Evolutionary conservation across 2,113 vertebrate species (phyloP).

Genomic region (Mola mola): DNA sequence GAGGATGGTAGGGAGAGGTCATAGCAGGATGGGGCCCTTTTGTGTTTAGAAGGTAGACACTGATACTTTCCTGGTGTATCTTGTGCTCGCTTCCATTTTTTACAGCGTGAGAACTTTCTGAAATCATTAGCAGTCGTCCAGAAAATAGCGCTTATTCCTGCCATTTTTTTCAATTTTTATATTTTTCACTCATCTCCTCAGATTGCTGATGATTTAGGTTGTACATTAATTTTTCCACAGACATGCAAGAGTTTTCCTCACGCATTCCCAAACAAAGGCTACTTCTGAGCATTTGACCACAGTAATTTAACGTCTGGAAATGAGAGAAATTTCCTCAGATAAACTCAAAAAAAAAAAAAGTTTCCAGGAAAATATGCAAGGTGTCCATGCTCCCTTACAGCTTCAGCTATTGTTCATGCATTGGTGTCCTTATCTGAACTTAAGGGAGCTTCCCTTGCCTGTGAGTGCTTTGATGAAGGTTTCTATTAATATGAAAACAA

Average conservation of each 20-base stretch:
- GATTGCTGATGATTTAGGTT: neutral
- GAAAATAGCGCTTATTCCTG: conserved; percentile 16
- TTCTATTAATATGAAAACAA: conserved; percentile 70
- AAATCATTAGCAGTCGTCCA: conserved; percentile 7
- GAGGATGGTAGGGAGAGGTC: conserved; percentile 70
- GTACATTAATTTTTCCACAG: neutral
- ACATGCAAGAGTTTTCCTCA: neutral
- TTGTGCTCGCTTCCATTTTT: conserved; percentile 53
- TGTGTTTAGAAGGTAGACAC: conserved; percentile 68
- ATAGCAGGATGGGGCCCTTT: conserved; percentile 74
- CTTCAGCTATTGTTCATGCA: conserved; percentile 36
- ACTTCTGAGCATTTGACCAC: conserved; percentile 20
- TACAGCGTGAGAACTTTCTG: conserved; percentile 39
- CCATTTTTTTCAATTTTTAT: conserved; percentile 2
- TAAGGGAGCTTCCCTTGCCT: conserved; percentile 54
- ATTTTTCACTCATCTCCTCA: neutral
- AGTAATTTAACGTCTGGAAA: conserved; percentile 22
- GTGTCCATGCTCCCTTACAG: conserved; percentile 32
- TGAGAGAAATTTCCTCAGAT: conserved; percentile 27
- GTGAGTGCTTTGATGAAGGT: conserved; percentile 69
- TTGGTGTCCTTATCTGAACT: conserved; percentile 72
- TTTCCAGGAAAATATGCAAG: conserved; percentile 34
- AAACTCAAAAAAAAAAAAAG: too few relatives aligned
- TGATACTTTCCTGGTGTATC: conserved; percentile 69
- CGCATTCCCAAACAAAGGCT: neutral